A percentile compares a stretch with the other conserved stretches of the same genome.
phyloP scores from a whole-genome alignment of 2,888 invertebrate genomes.

The Meloe dianella region DNA sequence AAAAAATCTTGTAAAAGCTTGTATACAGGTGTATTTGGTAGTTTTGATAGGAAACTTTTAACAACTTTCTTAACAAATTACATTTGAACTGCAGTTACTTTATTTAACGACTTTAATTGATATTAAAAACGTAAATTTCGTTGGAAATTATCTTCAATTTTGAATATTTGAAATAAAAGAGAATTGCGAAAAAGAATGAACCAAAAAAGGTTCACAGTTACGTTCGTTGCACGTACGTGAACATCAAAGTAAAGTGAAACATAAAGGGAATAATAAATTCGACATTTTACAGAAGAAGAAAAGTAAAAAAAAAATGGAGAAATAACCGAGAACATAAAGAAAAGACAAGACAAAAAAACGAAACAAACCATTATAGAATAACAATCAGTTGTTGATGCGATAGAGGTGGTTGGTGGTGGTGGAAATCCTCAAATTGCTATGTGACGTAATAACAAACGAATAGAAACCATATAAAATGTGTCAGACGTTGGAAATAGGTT shows the following conservation, averaged over 20 bases:
- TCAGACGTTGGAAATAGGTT: constrained; percentile 44
- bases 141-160: constrained; percentile 21
- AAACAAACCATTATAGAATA: constrained; percentile 50
- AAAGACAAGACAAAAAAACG: constrained; percentile 49
- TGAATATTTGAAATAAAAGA: constrained; percentile 36
- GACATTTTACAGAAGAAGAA: constrained; percentile 19
- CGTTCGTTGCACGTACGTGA: constrained; percentile 45
- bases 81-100: constrained; percentile 13
- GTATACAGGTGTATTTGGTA: constrained; percentile 26
- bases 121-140: neutral
- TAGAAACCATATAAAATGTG: constrained; percentile 47
- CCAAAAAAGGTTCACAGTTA: constrained; percentile 28
- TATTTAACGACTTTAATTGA: neutral
- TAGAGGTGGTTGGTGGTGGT: constrained; percentile 9
- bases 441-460: constrained; percentile 51
- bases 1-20: constrained; percentile 28
- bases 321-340: constrained; percentile 35
- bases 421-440: constrained; percentile 47
- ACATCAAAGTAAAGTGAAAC: constrained; percentile 52
- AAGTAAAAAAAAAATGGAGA: neutral
- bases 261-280: constrained; percentile 56
- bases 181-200: constrained; percentile 31
- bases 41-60: constrained; percentile 26
- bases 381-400: constrained; percentile 43
- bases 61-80: constrained; percentile 26